Base-by-base conservation (phyloP, 2,888 invertebrate genomes). In the Tiphia femorata region DNA sequence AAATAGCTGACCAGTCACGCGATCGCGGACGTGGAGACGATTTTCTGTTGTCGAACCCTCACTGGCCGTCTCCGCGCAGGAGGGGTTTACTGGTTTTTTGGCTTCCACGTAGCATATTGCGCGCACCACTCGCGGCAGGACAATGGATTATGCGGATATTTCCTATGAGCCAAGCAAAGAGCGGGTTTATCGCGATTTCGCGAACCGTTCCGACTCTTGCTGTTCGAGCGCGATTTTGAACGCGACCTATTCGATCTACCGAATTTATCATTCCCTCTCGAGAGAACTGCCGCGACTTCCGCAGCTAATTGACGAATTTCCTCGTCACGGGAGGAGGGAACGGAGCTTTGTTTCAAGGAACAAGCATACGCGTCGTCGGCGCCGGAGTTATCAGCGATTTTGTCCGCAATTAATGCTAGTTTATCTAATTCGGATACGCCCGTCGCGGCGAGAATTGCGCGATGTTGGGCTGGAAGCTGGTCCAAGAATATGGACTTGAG, bases 21-120 rank as follows among this genome's bases (percentile, higher is more conserved):
- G 41, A 17, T 58, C 58, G 1, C 20, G 29, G 21, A 62, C 12
- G 23, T 40, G 25, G 41, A 62, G 54, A 48, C 58, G 62, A 8
- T 50, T 54, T n/a, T 41, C 33, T 25, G 12, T 5, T 8, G 7
- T 35, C 30, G n/a, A 6, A 16, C 30, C 27, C 29, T 38, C 27
- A 10, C 17, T 17, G 12, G 10, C 30, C 27, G 27, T 27, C 46
- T 44, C 30, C 30, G 19, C 29, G 27, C 19, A 12, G 20, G 30
- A 44, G 29, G 27, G 30, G 7, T 8, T 4, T n/a, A 7, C 30
- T 29, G 29, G 46, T 44, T 29, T 44, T 44, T 29, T 19, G 19
- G 16, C 10, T 17, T 30, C 10, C 12, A 29, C 16, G 3, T 30
- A 10, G 14, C 19, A 7, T 7, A 44, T 16, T 44, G 12, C 20